phyloP scores from a whole-genome alignment of 2,797 vertebrate genomes.

The Tapirus indicus region DNA sequence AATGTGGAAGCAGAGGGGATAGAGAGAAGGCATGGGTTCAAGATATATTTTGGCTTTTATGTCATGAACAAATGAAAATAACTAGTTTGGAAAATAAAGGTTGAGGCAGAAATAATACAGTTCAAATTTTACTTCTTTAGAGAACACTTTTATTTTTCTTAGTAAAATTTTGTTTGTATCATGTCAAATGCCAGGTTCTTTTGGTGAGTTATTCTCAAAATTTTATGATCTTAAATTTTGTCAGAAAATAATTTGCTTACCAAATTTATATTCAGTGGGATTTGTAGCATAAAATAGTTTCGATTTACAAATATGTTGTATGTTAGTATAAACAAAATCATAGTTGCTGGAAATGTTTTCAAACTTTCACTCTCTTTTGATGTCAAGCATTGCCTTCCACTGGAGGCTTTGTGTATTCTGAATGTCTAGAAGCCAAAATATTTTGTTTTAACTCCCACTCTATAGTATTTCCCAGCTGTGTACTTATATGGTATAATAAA shows the following conservation, averaged over 20 bases:
- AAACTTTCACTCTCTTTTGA: slow-evolving; percentile 89
- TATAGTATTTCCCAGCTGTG: slow-evolving; percentile 90
- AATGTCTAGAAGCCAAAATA: slow-evolving; percentile 91
- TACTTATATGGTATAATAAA: slow-evolving; percentile 90
- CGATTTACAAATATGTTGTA: slow-evolving; percentile 75
- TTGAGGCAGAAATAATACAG: slow-evolving; percentile 28
- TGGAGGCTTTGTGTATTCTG: slow-evolving; percentile 88
- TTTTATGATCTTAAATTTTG: slow-evolving; percentile 66
- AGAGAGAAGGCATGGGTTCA: background rate
- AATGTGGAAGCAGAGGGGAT: background rate
- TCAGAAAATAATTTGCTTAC: slow-evolving; percentile 66
- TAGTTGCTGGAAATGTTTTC: slow-evolving; percentile 87
- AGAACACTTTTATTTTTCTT: slow-evolving; percentile 45
- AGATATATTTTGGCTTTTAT: slow-evolving; percentile 39
- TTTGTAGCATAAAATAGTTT: slow-evolving; percentile 82
- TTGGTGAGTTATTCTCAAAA: slow-evolving; percentile 34
- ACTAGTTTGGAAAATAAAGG: slow-evolving; percentile 1
- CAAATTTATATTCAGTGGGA: slow-evolving; percentile 55
- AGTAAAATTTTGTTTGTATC: slow-evolving; percentile 53
- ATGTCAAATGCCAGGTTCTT: slow-evolving; percentile 56
- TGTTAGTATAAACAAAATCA: slow-evolving; percentile 80
- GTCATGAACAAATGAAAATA: slow-evolving; percentile 49
- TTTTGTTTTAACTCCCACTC: slow-evolving; percentile 91
- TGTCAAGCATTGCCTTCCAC: slow-evolving; percentile 88
- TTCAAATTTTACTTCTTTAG: slow-evolving; percentile 58